Base-by-base conservation (phyloP, 2,113 vertebrate species). In the Otocyon megalotis region DNA sequence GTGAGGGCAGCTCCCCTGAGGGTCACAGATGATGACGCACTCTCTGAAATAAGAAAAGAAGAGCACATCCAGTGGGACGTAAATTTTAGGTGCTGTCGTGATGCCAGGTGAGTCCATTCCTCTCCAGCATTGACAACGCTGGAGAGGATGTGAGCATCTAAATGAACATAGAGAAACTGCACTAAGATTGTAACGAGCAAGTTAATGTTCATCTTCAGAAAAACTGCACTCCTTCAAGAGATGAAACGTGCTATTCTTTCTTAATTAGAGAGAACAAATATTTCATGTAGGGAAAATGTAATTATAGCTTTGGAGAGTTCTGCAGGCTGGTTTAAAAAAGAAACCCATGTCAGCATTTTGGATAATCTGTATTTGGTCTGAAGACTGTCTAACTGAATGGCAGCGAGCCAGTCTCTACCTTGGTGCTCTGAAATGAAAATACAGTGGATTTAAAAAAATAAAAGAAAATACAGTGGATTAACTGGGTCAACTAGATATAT, bases 231-330 rank as follows among this genome's bases (percentile, higher is more conserved):
- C 13, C 12, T 96, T 83, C 65, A 8, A 35, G 86, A 94, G 86
- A 88, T 37, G 14, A 74, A 80, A 53, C 14, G 77, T 95, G 87
- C 2, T 17, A 48, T 80, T 96, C 35, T 94, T 87, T 1, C 87
- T 56, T 88, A 60, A 32, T 96, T 98, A 97, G 63, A 96, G 58
- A 26, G 54, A 53, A 54, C 54, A 26, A 54, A 80, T 92, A 63
- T 80, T 94, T 95, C 81, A 20, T 24, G 74, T 48, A 67, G 35
- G 58, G n/a, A 69, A 94, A 63, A 63, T 67, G n/a, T 63, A 96
- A 90, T 88, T 76, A 54, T 50, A 91, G 58, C 30, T 22, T 53
- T 71, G 26, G 58, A 84, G 86, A 8, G 10, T 69, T 77, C 8
- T 92, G 87, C 84, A 30, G 50, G 37, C 81, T 90, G 19, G 24